Evolutionary conservation across 2,888 invertebrate genomes (phyloP).

Genomic region (Rhagophthalmus giganteus): DNA sequence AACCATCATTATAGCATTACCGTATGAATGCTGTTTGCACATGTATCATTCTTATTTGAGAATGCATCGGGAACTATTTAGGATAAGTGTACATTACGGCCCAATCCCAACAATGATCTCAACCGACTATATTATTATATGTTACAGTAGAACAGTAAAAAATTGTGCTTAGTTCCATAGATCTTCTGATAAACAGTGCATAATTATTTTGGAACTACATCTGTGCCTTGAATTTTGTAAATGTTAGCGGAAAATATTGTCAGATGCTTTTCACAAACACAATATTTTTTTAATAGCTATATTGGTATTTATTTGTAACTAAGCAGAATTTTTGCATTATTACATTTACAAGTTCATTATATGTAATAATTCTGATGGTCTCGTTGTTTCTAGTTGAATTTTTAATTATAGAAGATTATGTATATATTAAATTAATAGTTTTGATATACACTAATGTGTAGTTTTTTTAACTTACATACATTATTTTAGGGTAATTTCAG

Average conservation of each 20-base stretch:
- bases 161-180: conserved; percentile 26
- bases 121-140: conserved; percentile 15
- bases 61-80: conserved; percentile 19
- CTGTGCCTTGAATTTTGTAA: conserved; percentile 51
- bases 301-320: conserved; percentile 17
- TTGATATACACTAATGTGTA: conserved; percentile 40
- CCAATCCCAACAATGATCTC: conserved; percentile 30
- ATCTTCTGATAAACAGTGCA: conserved; percentile 8
- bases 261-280: too few relatives aligned
- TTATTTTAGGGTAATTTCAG: conserved; percentile 40
- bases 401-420: conserved; percentile 18
- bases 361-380: conserved; percentile 33
- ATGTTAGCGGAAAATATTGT: conserved; percentile 7
- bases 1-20: too few relatives aligned
- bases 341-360: conserved; percentile 10
- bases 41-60: conserved; percentile 19
- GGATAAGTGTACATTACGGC: conserved; percentile 28
- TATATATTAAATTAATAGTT: conserved; percentile 13
- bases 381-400: conserved; percentile 32
- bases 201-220: conserved; percentile 29
- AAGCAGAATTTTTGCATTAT: conserved; percentile 32
- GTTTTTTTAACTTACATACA: too few relatives aligned
- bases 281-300: conserved; percentile 7
- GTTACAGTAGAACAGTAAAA: conserved; percentile 17
- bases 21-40: conserved; percentile 14